A percentile compares a stretch with the other conserved stretches of the same genome.
Evolutionary conservation across 2,797 vertebrate species (phyloP).

Genomic region (Anguilla pacifica): DNA sequence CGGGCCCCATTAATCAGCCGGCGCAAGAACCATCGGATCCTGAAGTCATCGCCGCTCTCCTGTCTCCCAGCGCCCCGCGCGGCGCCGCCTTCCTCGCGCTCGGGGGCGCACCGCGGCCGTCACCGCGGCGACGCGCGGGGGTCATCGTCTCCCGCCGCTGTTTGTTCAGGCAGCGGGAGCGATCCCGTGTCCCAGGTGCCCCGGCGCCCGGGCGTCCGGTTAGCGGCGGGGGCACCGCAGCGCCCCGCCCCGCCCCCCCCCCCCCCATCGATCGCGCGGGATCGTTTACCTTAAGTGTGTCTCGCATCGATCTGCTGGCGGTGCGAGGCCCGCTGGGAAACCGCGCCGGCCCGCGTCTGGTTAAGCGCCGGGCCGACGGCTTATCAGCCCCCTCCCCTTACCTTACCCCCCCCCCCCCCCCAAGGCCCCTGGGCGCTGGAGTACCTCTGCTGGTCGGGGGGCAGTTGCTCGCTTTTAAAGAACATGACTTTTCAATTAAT

Average conservation of each 20-base stretch:
- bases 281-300: constrained; percentile 23
- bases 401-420: background rate
- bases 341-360: background rate
- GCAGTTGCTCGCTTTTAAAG: background rate
- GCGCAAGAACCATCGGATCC: constrained; percentile 60
- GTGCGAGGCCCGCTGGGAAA: constrained; percentile 2
- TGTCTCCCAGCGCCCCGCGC: background rate
- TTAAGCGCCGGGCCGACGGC: too few species aligned
- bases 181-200: background rate
- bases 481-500: constrained; percentile 20
- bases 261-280: background rate
- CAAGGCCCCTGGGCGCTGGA: background rate
- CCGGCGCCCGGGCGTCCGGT: background rate
- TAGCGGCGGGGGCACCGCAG: background rate
- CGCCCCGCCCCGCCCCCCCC: background rate
- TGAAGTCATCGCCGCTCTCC: constrained; percentile 45
- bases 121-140: background rate
- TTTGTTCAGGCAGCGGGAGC: constrained; percentile 2
- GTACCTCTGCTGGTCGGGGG: background rate
- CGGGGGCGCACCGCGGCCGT: constrained; percentile 11
- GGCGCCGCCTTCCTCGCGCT: constrained; percentile 54
- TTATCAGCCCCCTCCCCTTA: background rate
- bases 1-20: constrained; percentile 68
- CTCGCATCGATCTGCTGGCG: background rate
- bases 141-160: background rate